A percentile compares a stretch with the other conserved stretches of the same genome.
Conservation (phyloP, 2,888 invertebrate genomes). For the Podotricha telesiphe region DNA sequence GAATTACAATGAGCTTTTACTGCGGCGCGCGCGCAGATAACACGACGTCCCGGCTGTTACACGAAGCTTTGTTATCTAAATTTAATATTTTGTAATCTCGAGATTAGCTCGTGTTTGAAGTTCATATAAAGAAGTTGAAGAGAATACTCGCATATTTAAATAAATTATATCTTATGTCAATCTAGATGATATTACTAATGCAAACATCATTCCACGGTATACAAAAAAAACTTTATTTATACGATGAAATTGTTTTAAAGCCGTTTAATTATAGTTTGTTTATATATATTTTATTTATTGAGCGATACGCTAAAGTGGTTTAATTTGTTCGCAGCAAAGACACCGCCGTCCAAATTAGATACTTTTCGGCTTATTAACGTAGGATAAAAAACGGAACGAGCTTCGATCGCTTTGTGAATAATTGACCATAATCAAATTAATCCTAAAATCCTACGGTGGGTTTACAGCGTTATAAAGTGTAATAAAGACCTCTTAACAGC, state of each 20-base stretch:
- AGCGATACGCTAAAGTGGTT: constrained; percentile 82
- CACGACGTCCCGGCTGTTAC: constrained; percentile 61
- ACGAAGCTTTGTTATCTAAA: constrained; percentile 66
- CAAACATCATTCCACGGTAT: constrained; percentile 36
- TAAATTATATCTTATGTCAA: constrained; percentile 29
- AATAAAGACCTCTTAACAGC: constrained; percentile 79
- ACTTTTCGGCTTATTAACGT: constrained; percentile 82
- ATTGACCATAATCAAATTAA: constrained; percentile 84
- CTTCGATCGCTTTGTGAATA: constrained; percentile 78
- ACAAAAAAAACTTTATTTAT: constrained; percentile 41
- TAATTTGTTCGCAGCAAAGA: constrained; percentile 82
- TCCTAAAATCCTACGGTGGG: constrained; percentile 83
- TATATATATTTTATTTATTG: constrained; percentile 77
- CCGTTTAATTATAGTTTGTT: constrained; percentile 82
- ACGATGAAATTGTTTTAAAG: constrained; percentile 70
- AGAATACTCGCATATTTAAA: constrained; percentile 16
- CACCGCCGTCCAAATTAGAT: constrained; percentile 80
- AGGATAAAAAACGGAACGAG: constrained; percentile 74
- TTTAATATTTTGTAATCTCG: constrained; percentile 62
- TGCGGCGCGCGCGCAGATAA: constrained; percentile 76
- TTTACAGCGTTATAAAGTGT: constrained; percentile 81
- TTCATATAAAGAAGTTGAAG: constrained; percentile 39
- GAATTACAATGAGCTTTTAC: constrained; percentile 83
- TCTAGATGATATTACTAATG: constrained; percentile 26
- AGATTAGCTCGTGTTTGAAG: constrained; percentile 60